Base-by-base conservation (phyloP, 2,888 invertebrate genomes). In the Nephrocerus scutellatus region DNA sequence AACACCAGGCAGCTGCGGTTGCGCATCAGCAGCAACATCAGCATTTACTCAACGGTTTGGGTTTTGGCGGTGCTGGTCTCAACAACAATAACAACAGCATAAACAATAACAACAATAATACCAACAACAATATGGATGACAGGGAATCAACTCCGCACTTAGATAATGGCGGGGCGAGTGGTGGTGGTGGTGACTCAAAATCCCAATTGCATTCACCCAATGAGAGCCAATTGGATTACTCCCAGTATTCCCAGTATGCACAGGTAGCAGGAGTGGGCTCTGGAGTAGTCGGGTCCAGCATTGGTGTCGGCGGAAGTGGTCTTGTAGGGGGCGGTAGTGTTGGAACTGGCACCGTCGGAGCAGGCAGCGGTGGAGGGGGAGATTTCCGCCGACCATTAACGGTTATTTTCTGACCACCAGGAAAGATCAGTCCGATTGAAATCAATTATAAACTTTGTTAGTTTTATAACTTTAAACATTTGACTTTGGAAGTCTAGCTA, bases 371-470 rank as follows among this genome's bases (percentile, higher is more conserved):
- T 30, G 53, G 57, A 6, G 51, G 56, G 30, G 60, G 61, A 9
- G 68, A 68, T 47, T 69, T 67, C 49, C 62, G 68, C 9, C 57
- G 68, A 41, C 68, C 68, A 19, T 50, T 68, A 21, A 69, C 68
- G 14, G 68, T 68, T 46, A 68, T 68, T 59, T 68, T 68, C 65
- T 68, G 67, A 68, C 67, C 67, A 56, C 62, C 63, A 54, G n/a
- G n/a, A n/a, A n/a, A n/a, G n/a, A n/a, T n/a, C n/a, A n/a, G n/a
- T n/a, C n/a, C n/a, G n/a, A n/a, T n/a, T n/a, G n/a, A n/a, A n/a
- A n/a, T n/a, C n/a, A n/a, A n/a, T n/a, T n/a, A n/a, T n/a, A n/a
- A n/a, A n/a, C n/a, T n/a, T n/a, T n/a, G n/a, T n/a, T n/a, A n/a
- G n/a, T n/a, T n/a, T n/a, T n/a, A n/a, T n/a, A n/a, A n/a, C n/a